Base-by-base conservation (phyloP, 2,888 invertebrate genomes). In the Myathropa florea region DNA sequence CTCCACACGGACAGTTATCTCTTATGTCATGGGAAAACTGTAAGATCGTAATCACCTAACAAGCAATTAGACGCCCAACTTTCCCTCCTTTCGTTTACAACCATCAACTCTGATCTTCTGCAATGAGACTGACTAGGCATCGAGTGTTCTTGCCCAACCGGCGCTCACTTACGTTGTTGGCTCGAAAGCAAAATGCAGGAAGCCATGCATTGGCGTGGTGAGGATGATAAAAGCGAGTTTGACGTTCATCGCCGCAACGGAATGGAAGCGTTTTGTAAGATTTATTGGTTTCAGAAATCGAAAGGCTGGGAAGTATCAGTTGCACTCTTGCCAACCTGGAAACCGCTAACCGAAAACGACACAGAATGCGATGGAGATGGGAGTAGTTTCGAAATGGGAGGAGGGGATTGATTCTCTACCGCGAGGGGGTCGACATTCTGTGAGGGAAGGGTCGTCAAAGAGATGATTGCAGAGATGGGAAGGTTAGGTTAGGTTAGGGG, bases 271-370 rank as follows among this genome's bases (percentile, higher is more conserved):
- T 61, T 73, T 67, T 68, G 83, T 61, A 79, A 75, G 46, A 80
- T 60, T 80, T 61, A 75, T 65, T 36, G 75, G 68, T 60, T 83
- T 70, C 3, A 26, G 39, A 70, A 79, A 79, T 80, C 70, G 80
- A 79, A 75, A 80, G 70, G 46, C 9, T 18, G 7, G 2, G 63
- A 55, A 3, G 33, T 33, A 71, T 83, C 68, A 70, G 53, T 83
- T 80, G n/a, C n/a, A n/a, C n/a, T n/a, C n/a, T n/a, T n/a, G 53
- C 65, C 2, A 46, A 2, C 0, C 7, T 4, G 46, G 7, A 46
- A 46, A 14, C 39, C 39, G 14, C 39, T 3, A 39, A 39, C 0
- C 4, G 2, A n/a, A 14, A n/a, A 39, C 14, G 4, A 14, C 14
- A 14, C 1, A 12, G 46, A 46, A 57, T 46, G 24, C 24, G 24